Conservation (phyloP, 2,113 vertebrate species). For the Protomyctophum bolini region DNA sequence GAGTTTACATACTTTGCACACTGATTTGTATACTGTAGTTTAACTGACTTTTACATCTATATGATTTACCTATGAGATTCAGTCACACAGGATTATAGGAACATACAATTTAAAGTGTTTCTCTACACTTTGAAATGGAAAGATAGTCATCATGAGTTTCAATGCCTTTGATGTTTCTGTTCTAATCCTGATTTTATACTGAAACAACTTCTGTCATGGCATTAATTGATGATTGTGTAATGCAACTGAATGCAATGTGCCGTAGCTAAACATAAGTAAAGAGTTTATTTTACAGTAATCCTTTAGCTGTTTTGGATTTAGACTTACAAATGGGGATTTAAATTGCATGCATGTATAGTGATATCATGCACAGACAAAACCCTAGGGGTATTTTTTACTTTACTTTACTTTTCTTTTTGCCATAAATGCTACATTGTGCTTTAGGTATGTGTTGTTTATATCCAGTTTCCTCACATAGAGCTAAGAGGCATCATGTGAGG, state of each 20-base stretch:
- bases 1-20: no score
- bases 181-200: no score
- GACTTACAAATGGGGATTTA: conserved; percentile 6
- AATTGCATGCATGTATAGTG: background rate
- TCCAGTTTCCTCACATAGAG: conserved; percentile 11
- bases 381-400: background rate
- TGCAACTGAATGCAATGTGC: conserved; percentile 14
- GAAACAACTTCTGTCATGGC: no score
- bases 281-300: conserved; percentile 54
- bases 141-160: no score
- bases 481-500: conserved; percentile 9
- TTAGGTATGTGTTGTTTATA: conserved; percentile 5
- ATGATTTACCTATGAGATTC: background rate
- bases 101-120: background rate
- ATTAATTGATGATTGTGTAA: background rate
- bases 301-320: conserved; percentile 31
- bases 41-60: background rate
- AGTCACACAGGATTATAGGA: background rate
- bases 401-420: background rate
- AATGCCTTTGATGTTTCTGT: no score
- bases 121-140: background rate
- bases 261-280: conserved; percentile 13
- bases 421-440: background rate
- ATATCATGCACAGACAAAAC: conserved; percentile 21
- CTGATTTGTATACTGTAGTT: background rate